These are phyloP conservation scores for Microchirus variegatus DNA, from an alignment of 2,797 vertebrate genomes.

Conservation along the genomic window DNA sequence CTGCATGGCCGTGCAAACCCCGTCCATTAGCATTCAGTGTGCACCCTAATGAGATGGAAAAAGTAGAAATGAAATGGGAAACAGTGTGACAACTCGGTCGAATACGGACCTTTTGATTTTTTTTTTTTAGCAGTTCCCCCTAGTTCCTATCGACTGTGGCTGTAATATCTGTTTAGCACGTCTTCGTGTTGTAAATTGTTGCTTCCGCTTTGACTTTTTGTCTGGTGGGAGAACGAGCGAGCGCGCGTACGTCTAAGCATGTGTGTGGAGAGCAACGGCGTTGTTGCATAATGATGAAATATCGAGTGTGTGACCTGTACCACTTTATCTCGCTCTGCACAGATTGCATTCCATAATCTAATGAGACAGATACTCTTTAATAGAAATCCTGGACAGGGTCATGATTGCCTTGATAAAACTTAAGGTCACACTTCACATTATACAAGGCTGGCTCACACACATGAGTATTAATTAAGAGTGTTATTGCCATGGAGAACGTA, in stretches of 20 bases:
- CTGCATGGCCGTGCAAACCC: conserved; percentile 24
- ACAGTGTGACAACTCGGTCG: conserved; percentile 34
- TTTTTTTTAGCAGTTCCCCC: conserved; percentile 21
- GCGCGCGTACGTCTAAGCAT: conserved; percentile 5
- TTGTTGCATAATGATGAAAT: conserved; percentile 75
- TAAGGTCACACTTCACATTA: conserved; percentile 69
- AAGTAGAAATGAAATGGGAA: conserved; percentile 23
- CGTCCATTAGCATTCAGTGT: conserved; percentile 60
- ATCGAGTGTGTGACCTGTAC: conserved; percentile 73
- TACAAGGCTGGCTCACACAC: conserved; percentile 30
- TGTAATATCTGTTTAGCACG: conserved; percentile 38
- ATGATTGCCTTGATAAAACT: conserved; percentile 70
- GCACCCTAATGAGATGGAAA: conserved; percentile 42
- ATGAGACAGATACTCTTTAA: conserved; percentile 78
- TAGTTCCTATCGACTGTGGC: conserved; percentile 27
- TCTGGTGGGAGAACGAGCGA: conserved; percentile 24
- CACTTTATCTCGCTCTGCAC: conserved; percentile 68
- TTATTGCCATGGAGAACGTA: conserved; percentile 46
- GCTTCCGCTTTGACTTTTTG: conserved; percentile 50
- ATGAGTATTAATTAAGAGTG: conserved; percentile 40
- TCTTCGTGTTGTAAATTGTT: conserved; percentile 48
- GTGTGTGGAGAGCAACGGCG: conserved; percentile 26
- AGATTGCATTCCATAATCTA: conserved; percentile 77
- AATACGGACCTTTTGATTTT: conserved; percentile 52
- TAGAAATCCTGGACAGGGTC: conserved; percentile 68